Base-by-base conservation (phyloP, 1,140 invertebrate species). In the Bombus haemorrhoidalis region DNA sequence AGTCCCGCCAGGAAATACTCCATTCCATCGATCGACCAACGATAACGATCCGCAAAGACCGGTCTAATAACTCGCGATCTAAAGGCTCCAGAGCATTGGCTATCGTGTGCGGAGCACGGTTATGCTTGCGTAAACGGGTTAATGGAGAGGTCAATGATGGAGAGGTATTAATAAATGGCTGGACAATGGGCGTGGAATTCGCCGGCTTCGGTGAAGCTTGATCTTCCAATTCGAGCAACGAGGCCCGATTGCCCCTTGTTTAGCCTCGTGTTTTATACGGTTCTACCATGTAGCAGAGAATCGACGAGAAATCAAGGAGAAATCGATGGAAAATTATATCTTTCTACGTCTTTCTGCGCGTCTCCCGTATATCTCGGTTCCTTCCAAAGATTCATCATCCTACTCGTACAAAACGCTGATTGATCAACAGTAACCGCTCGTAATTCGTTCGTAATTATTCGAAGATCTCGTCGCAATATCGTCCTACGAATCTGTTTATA, bases 111-210 rank as follows among this genome's bases (percentile, higher is more conserved):
- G 68, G 10, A 5, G 68, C 82, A 12, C 86, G 81, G 25, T 10
- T 69, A 41, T 39, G 88, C 85, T 89, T 89, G 88, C 89, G 88
- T 87, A 90, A 90, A 90, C 64, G 89, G 88, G 89, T 90, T 89
- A 90, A 90, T 85, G 85, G 89, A 89, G 73, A 82, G 88, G 89
- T 90, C 89, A 90, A 89, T 87, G 87, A 90, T 83, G 88, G 85
- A 75, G 84, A 74, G 87, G 81, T 89, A 89, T 89, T 89, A 89
- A 89, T 86, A 89, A 89, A 89, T 86, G 73, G 66, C 87, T 81
- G 72, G 87, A 89, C 87, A 89, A 89, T 87, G 84, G 81, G 80
- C 73, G 84, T 83, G 87, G 87, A 89, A 89, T 89, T 86, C 81
- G 69, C 77, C 72, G 71, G 81, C 73, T 75, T 43, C 76, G 73